phyloP scores from a whole-genome alignment of 2,113 vertebrate species.

The Platichthys stellatus region DNA sequence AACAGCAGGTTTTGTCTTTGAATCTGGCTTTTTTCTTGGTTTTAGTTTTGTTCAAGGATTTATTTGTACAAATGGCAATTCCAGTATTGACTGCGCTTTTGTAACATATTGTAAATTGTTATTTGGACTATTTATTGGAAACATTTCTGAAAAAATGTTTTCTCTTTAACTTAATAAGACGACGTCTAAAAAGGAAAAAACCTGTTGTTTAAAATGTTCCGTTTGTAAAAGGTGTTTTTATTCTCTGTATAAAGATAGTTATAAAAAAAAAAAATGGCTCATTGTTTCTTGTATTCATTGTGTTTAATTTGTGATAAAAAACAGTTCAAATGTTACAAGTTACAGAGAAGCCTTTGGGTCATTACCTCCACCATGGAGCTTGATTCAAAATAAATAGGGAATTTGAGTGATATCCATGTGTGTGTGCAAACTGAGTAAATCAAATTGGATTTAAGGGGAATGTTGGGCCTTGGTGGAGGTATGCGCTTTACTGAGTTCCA shows the following conservation, averaged over 20 bases:
- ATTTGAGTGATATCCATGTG: too few relatives aligned
- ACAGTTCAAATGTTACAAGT: neutral
- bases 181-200: slow-evolving; percentile 65
- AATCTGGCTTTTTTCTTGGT: slow-evolving; percentile 30
- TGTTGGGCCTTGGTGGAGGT: too few relatives aligned
- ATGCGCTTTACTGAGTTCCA: too few relatives aligned
- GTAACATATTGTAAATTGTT: slow-evolving; percentile 83
- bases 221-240: slow-evolving; percentile 82
- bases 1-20: slow-evolving; percentile 50
- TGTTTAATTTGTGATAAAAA: neutral
- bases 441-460: too few relatives aligned
- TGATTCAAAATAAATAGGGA: too few relatives aligned
- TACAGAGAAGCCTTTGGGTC: neutral
- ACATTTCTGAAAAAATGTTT: slow-evolving; percentile 70
- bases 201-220: slow-evolving; percentile 70
- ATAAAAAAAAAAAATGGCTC: slow-evolving; percentile 40
- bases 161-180: slow-evolving; percentile 78
- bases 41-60: slow-evolving; percentile 40
- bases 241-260: slow-evolving; percentile 82
- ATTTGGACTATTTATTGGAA: slow-evolving; percentile 86
- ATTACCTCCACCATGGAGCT: neutral
- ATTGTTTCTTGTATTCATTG: slow-evolving; percentile 20
- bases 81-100: slow-evolving; percentile 79
- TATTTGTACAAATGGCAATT: slow-evolving; percentile 73
- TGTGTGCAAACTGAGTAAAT: too few relatives aligned